A percentile compares a stretch with the other conserved stretches of the same genome.
Conservation (phyloP, 30 jellyfish, hydroid and myxozoan genomes). For the Cassiopea xamachana region DNA sequence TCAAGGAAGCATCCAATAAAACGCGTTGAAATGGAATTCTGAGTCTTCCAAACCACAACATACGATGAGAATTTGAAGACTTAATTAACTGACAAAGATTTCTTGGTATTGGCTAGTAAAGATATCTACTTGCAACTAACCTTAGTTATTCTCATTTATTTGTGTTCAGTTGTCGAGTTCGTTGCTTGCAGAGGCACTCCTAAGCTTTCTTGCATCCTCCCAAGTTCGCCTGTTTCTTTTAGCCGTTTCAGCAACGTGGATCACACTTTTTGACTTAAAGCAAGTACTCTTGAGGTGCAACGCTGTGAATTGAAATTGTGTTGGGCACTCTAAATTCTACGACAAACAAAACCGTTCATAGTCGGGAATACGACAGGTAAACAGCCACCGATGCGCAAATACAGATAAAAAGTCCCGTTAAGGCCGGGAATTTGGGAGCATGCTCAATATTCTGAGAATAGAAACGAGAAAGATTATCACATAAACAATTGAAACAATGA, state of each 20-base stretch:
- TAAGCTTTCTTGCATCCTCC: too few relatives aligned
- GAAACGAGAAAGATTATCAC: background rate
- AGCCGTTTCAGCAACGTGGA: background rate
- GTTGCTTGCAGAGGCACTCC: too few relatives aligned
- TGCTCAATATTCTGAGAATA: background rate
- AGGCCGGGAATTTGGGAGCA: background rate
- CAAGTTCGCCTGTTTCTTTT: too few relatives aligned
- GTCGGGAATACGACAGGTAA: background rate
- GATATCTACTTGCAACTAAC: too few relatives aligned
- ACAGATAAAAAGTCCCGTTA: background rate
- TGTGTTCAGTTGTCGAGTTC: too few relatives aligned
- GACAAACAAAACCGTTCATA: background rate
- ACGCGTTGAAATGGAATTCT: too few relatives aligned
- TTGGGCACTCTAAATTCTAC: background rate
- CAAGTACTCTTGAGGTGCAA: background rate
- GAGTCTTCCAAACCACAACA: too few relatives aligned
- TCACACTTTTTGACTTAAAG: background rate
- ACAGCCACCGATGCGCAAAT: background rate
- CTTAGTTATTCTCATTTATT: too few relatives aligned
- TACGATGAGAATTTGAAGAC: too few relatives aligned
- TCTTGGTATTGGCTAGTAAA: too few relatives aligned
- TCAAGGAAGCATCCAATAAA: too few relatives aligned
- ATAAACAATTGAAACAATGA: background rate
- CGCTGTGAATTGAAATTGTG: background rate
- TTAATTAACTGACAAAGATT: too few relatives aligned